Base-by-base conservation (phyloP, 2,797 vertebrate species). In the Dromococcyx pavoninus region DNA sequence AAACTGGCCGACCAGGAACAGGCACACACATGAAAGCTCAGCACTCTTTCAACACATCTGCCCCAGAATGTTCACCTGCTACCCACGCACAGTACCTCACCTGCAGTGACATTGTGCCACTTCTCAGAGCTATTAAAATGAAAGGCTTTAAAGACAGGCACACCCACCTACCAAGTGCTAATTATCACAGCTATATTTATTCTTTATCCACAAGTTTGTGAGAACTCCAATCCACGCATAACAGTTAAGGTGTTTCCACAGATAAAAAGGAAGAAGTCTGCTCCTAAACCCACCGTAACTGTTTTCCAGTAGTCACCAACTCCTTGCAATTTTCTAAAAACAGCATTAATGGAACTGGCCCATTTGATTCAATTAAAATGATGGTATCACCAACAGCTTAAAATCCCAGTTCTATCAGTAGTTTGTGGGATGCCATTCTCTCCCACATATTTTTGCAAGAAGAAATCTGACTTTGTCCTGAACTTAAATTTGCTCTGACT, bases 1-100 rank as follows among this genome's bases (percentile, higher is more conserved):
- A 75, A 66, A 12, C 24, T 79, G 82, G n/a, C 13, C 10, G 54
- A 75, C 13, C 27, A 81, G n/a, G 23, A 18, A 28, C 23, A 17
- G 0, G 2, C 23, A 44, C 28, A 27, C 0, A 0, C 17, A 13
- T 1, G 12, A 62, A 60, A 76, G 69, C 69, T 54, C 7, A 2
- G 30, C 4, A 67, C 13, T 8, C 41, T n/a, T 41, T 2, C 10
- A 91, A 21, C n/a, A 88, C 41, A 71, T 33, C 78, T 46, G 7
- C 7, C 33, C 22, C 30, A 51, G 25, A 54, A 61, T 17, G 12
- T 28, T 82, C 62, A n/a, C 41, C 53, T 67, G 53, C 37, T 58
- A 7, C 6, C 6, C 30, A n/a, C 23, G 41, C 56, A 48, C 14
- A 35, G 56, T 3, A 65, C 24, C 41, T 33, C 65, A 80, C 37